Base-by-base conservation (phyloP, 1,140 invertebrate species). In the Vanessa atalanta region DNA sequence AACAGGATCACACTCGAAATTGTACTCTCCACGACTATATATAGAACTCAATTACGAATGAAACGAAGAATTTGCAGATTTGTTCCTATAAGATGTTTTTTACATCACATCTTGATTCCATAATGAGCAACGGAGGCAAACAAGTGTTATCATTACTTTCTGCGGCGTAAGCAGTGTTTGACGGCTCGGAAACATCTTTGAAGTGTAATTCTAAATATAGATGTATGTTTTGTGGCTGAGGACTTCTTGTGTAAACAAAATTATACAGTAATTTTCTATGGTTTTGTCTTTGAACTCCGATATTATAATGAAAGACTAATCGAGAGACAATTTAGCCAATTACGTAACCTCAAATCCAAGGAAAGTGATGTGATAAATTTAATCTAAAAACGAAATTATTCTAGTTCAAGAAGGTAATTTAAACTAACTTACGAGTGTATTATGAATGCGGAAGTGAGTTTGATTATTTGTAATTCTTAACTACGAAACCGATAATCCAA, bases 81-180 rank as follows among this genome's bases (percentile, higher is more conserved):
- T 66, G 47, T 53, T 20, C 48, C 65, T 37, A 53, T 65, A 66
- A 64, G 37, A 47, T 51, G 15, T 53, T 66, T 66, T 66, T 66
- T 51, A 66, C 20, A 31, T 66, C 48, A 51, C 65, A 51, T 66
- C 47, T 51, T 66, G 65, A 53, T 66, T 66, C 50, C 65, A 37
- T 66, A 66, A 66, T 66, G 50, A 66, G 47, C 48, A 66, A 26
- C 20, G 65, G 65, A 48, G 37, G 48, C 48, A 53, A 66, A 66
- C 50, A 65, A 23, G 64, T 51, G 43, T 53, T 51, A 66, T 66
- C 65, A 51, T 66, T 66, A 53, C 65, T 53, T 66, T 31, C 65
- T 23, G 65, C 65, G 47, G 55, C 55, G 20, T 14, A 12, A 60
- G 55, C 55, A 60, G 65, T 37, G 48, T 66, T 15, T 31, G 47